A percentile compares a stretch with the other conserved stretches of the same genome.
Conservation (phyloP, 2,113 vertebrate genomes). For the Petromus typicus region DNA sequence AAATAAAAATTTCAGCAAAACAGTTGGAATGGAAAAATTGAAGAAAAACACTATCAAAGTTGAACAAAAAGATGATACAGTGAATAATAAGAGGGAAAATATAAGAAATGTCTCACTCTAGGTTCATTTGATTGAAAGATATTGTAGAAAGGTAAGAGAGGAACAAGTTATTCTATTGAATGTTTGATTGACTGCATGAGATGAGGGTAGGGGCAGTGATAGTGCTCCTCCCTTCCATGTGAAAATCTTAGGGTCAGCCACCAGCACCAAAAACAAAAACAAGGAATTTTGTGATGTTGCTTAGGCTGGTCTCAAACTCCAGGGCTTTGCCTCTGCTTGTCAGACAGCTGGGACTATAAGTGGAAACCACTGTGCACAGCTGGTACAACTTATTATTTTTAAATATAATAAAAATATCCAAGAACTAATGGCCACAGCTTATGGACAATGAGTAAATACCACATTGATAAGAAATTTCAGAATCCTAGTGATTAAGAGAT, state of each 20-base stretch:
- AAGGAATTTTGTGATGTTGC: background rate
- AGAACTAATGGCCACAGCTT: background rate
- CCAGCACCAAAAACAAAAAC: background rate
- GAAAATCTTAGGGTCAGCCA: background rate
- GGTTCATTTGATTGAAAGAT: background rate
- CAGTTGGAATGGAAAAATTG: background rate
- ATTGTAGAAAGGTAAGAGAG: background rate
- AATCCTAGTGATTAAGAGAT: background rate
- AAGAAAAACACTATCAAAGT: background rate
- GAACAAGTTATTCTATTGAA: background rate
- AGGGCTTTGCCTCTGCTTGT: background rate
- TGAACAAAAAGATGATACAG: conserved; percentile 3
- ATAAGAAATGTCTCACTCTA: background rate
- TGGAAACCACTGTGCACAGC: background rate
- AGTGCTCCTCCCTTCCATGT: background rate
- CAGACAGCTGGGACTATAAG: background rate
- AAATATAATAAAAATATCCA: background rate
- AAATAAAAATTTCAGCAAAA: conserved; percentile 3
- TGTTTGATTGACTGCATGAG: background rate
- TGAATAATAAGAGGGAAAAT: background rate
- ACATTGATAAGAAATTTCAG: conserved; percentile 4
- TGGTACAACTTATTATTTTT: background rate
- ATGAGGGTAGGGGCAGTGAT: background rate
- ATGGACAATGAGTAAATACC: background rate
- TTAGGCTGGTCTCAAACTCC: background rate